Evolutionary conservation across 2,888 invertebrate genomes (phyloP).

Genomic region (Cylloceria caligata): DNA sequence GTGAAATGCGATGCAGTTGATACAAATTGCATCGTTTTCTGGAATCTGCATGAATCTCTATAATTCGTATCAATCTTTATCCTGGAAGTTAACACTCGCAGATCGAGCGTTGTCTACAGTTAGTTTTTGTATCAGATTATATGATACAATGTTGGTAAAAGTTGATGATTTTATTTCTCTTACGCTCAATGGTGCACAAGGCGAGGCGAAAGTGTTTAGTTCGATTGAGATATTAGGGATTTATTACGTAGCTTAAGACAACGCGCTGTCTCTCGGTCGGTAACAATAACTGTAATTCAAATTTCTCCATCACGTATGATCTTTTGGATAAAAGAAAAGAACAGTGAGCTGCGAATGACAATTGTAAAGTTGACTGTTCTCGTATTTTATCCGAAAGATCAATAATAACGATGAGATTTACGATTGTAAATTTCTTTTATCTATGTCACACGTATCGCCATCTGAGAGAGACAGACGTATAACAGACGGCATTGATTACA

Average conservation of each 20-base stretch:
- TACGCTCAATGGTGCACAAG: not conserved
- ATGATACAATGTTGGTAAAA: not conserved
- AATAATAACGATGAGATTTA: too few species aligned
- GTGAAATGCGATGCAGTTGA: not conserved
- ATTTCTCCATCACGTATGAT: too few species aligned
- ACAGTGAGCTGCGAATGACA: too few species aligned
- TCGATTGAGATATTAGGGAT: not conserved
- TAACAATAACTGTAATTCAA: too few species aligned
- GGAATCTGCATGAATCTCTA: not conserved
- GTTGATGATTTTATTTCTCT: not conserved
- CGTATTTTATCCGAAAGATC: too few species aligned
- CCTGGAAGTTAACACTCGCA: not conserved
- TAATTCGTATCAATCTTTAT: not conserved
- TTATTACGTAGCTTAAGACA: too few species aligned
- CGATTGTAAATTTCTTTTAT: too few species aligned
- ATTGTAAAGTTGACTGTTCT: too few species aligned
- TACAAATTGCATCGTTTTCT: not conserved
- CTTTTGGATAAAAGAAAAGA: too few species aligned
- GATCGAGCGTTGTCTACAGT: not conserved
- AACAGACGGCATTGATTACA: not conserved
- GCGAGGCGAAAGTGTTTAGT: not conserved
- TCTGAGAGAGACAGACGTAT: too few species aligned
- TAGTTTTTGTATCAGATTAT: not conserved
- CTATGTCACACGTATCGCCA: too few species aligned
- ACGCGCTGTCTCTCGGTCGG: too few species aligned